These are phyloP conservation scores for Neotoxoptera formosana DNA, from an alignment of 1,140 invertebrate species.

Conservation along the genomic window DNA sequence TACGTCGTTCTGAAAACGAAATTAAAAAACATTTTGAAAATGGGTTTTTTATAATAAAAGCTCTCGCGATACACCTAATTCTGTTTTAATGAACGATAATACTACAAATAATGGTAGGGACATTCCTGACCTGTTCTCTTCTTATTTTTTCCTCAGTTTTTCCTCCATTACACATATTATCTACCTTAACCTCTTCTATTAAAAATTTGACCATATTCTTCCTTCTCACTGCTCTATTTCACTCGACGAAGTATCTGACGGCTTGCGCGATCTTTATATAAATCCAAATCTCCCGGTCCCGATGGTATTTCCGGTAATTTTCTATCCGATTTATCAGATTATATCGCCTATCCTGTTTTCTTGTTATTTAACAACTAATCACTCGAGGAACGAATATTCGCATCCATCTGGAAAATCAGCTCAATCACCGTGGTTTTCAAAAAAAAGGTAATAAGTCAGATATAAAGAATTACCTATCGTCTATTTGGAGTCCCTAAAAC, in stretches of 20 bases:
- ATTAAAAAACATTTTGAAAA: background rate
- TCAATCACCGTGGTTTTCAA: conserved; percentile 15
- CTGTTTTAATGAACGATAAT: background rate
- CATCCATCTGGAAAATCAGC: background rate
- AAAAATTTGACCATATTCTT: conserved; percentile 1
- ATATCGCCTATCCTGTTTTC: conserved; percentile 13
- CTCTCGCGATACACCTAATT: background rate
- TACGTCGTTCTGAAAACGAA: background rate
- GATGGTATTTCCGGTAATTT: conserved; percentile 22
- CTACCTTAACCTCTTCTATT: background rate
- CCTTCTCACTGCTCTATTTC: background rate
- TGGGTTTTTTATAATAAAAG: background rate
- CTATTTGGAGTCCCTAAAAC: no score
- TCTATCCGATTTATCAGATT: background rate
- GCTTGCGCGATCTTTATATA: background rate
- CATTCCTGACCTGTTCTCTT: background rate
- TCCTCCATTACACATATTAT: background rate
- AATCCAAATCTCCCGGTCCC: background rate
- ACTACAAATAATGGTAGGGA: conserved; percentile 21
- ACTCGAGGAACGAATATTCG: conserved; percentile 1
- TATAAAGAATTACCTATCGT: no score
- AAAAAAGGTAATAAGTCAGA: background rate
- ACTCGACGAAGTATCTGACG: background rate
- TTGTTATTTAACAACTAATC: conserved; percentile 24
- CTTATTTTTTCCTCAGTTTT: background rate